These are phyloP conservation scores for Caenorhabditis sulstoni DNA, from an alignment of 2,888 invertebrate species.

Conservation along the genomic window DNA sequence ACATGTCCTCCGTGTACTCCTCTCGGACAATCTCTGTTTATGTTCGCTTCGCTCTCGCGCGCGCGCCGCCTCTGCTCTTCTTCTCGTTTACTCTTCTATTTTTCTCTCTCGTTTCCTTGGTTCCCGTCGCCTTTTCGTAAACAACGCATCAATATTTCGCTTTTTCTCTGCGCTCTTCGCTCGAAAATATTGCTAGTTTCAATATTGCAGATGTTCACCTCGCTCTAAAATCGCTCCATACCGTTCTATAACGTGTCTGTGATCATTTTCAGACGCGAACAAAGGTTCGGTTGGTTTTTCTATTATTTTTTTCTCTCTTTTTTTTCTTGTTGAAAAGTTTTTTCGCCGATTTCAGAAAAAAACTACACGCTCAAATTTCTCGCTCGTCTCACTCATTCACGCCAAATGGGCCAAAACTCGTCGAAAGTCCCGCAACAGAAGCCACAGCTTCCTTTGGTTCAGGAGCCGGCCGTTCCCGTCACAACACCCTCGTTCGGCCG, in stretches of 20 bases:
- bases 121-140: not conserved
- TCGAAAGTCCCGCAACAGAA: conserved; percentile 1
- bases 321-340: no score
- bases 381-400: no score
- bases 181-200: no score
- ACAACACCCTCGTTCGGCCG: conserved; percentile 24
- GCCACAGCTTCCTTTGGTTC: no score
- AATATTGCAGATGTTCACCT: not conserved
- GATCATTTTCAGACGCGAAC: no score
- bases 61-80: no score
- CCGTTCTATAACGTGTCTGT: not conserved
- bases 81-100: not conserved
- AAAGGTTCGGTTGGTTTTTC: no score
- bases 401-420: not conserved
- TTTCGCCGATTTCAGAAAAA: not conserved
- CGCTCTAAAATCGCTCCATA: not conserved
- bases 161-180: no score
- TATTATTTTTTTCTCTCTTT: no score
- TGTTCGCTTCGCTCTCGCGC: no score
- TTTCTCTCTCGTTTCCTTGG: not conserved
- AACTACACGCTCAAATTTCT: no score
- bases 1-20: conserved; percentile 10
- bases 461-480: no score
- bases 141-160: not conserved
- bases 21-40: conserved; percentile 35